Evolutionary conservation across 2,797 vertebrate species (phyloP), one percentile per base, ranked within the genome.

Genomic region (Parauchenoglanis punctatus): DNA sequence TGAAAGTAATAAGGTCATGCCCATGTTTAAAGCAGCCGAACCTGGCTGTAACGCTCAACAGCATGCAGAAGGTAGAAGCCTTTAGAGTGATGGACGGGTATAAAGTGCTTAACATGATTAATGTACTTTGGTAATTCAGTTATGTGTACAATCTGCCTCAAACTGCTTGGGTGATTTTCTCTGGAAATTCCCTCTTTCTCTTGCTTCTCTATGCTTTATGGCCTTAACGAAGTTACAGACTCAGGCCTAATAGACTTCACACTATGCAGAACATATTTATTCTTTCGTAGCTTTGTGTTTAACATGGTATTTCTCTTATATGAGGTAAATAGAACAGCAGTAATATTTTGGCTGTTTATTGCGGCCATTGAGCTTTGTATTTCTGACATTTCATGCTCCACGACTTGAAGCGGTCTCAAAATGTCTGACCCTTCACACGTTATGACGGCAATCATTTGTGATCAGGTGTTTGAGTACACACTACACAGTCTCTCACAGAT

Each of bases 1-100:
- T 35, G 0, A 46, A 85, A 31, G 52, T 67, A 20, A 85, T 65
- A n/a, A 65, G 70, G 82, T 87, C 56, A 52, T 44, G 20, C 35
- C 63, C 67, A 35, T 11, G 58, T 81, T 61, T 84, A 31, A 75
- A 76, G 73, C 18, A 20, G 1, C 4, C 0, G 20, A 63, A 40
- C 77, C 25, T 28, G 63, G 35, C 28, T 85, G 83, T 31, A 56
- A 44, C 31, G 40, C 28, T 40, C 49, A 63, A 46, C 20, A 4
- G 15, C 44, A 28, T 35, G 2, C 6, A 28, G 52, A 25, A 61
- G 28, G 63, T 52, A 40, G 23, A n/a, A 46, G 31, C 49, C 63
- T 80, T 81, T 8, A 68, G 20, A 75, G n/a, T 25, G 72, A 49
- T n/a, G 72, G 72, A n/a, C 7, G 52, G 28, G 17, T 52, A 25